phyloP scores from a whole-genome alignment of 2,113 vertebrate species.

The Caranx ignobilis region DNA sequence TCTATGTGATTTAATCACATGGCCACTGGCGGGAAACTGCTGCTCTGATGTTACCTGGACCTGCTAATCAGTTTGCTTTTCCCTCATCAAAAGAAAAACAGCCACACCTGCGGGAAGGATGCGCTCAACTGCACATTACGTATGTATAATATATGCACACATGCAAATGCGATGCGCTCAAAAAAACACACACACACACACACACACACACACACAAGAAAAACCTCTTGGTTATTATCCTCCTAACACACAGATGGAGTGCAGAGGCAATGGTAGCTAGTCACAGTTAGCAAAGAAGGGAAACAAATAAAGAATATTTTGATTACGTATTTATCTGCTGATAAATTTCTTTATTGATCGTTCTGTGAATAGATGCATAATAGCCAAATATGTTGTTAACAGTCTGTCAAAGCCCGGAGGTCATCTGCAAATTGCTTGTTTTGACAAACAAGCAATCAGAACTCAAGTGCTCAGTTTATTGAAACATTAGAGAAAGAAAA shows the following conservation, averaged over 20 bases:
- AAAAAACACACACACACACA: neutral
- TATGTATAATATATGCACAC: constrained; percentile 37
- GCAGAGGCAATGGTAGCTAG: neutral
- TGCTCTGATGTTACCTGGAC: constrained; percentile 69
- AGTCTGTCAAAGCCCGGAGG: neutral
- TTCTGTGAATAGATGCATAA: neutral
- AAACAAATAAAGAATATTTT: neutral
- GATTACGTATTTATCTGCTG: neutral
- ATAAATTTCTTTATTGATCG: neutral
- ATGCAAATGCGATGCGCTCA: constrained; percentile 17
- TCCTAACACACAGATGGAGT: neutral
- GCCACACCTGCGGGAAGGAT: constrained; percentile 59
- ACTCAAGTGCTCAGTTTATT: neutral
- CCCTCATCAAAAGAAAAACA: constrained; percentile 69
- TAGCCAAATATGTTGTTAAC: neutral
- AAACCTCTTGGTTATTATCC: neutral
- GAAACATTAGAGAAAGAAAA: neutral
- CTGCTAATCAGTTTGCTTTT: constrained; percentile 74
- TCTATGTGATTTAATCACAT: constrained; percentile 69
- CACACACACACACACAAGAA: neutral
- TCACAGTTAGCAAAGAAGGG: neutral
- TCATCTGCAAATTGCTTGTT: neutral
- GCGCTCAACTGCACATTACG: constrained; percentile 38
- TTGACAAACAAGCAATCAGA: too few species aligned
- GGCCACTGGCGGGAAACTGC: constrained; percentile 56